phyloP scores from a whole-genome alignment of 2,888 invertebrate genomes.

The Serripes groenlandicus region DNA sequence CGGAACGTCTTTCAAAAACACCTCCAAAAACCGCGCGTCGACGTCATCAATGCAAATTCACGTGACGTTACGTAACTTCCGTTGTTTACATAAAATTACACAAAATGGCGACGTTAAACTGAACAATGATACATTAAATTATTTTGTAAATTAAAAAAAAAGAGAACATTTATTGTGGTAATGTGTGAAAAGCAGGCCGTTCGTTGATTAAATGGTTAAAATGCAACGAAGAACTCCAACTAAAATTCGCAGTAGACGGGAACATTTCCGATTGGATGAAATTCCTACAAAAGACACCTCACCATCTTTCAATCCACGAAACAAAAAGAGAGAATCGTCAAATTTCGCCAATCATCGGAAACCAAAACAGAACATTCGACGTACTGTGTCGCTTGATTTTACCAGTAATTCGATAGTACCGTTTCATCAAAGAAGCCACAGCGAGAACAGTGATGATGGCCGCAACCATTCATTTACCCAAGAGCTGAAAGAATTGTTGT shows the following conservation, averaged over 20 bases:
- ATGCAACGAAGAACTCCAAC: conserved; percentile 58
- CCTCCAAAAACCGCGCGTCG: not conserved
- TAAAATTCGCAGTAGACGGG: conserved; percentile 63
- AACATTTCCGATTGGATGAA: conserved; percentile 51
- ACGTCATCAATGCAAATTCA: not conserved
- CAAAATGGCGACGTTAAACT: not conserved
- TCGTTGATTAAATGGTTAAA: too few species aligned
- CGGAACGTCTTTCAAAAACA: too few species aligned
- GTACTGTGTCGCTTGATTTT: conserved; percentile 2
- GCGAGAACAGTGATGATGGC: not conserved
- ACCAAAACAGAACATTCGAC: not conserved
- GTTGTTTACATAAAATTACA: not conserved
- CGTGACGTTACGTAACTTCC: not conserved
- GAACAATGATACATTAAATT: too few species aligned
- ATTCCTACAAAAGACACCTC: conserved; percentile 64
- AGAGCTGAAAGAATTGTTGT: not conserved
- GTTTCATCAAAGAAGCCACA: not conserved
- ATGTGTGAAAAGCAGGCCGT: too few species aligned
- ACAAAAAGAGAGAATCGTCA: not conserved
- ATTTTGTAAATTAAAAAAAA: too few species aligned
- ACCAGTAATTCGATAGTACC: not conserved
- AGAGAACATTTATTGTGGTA: too few species aligned
- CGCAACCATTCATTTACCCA: not conserved
- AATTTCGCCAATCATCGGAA: not conserved
- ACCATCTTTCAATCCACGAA: not conserved